Conservation (phyloP, 2,797 vertebrate species). For the Cynopterus sphinx region DNA sequence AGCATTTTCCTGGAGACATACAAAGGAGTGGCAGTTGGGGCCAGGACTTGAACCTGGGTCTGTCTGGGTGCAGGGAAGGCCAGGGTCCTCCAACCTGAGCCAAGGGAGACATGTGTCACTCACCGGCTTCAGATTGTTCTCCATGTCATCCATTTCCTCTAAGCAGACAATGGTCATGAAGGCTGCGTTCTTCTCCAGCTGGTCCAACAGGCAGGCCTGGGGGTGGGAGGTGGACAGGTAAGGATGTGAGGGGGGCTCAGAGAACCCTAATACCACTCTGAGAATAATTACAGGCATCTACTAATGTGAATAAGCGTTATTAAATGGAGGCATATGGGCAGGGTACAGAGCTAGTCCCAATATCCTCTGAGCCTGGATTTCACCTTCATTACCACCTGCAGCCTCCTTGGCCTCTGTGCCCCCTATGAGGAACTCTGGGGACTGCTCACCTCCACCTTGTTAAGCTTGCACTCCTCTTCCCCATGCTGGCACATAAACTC, state of each 20-base stretch:
- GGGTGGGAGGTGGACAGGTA: not conserved
- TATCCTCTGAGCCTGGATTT: not conserved
- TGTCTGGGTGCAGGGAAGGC: not conserved
- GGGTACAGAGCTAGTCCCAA: not conserved
- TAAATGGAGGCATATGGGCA: not conserved
- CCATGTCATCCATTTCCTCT: slow-evolving; percentile 66
- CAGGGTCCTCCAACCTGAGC: rapidly evolving
- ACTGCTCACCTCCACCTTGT: slow-evolving; percentile 92
- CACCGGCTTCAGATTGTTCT: slow-evolving; percentile 56
- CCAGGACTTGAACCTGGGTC: not conserved
- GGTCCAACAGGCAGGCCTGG: slow-evolving; percentile 71
- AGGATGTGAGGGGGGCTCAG: not conserved
- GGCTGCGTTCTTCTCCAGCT: rapidly evolving
- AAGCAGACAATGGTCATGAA: slow-evolving; percentile 67
- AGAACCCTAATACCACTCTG: not conserved
- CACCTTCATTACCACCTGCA: rapidly evolving
- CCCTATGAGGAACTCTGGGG: rapidly evolving
- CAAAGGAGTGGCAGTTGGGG: not conserved
- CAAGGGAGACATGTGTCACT: not conserved
- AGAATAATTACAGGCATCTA: rapidly evolving
- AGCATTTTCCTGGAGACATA: not conserved
- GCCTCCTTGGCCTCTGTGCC: rapidly evolving
- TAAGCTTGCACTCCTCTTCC: slow-evolving; percentile 91
- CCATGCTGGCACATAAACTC: slow-evolving; percentile 93
- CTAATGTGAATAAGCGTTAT: not conserved